Percentiles rank a stretch among this genome's conserved stretches.
Conservation (phyloP, 2,113 vertebrate species). For the Phrynosoma blainvillii region DNA sequence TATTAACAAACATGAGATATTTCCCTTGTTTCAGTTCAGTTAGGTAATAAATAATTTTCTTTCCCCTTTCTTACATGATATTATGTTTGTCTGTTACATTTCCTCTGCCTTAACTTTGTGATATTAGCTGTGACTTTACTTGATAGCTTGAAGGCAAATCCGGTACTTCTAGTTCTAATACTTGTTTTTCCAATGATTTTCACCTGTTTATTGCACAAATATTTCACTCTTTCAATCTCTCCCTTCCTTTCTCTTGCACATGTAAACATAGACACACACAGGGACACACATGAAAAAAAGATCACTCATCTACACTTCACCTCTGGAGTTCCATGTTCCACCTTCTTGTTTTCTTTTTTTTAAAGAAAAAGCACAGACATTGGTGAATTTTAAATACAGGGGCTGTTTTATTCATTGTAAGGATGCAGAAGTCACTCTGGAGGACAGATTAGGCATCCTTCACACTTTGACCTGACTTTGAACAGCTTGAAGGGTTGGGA, state of each 20-base stretch:
- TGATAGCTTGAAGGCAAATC: neutral
- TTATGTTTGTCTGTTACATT: neutral
- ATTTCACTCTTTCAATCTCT: neutral
- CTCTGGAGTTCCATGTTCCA: neutral
- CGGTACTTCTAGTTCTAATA: neutral
- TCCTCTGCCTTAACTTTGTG: neutral
- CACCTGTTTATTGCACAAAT: neutral
- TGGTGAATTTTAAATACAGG: slow-evolving; percentile 11
- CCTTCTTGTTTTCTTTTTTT: neutral
- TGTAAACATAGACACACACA: neutral
- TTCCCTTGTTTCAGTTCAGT: neutral
- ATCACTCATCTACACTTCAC: neutral
- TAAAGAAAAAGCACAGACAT: neutral
- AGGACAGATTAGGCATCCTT: neutral
- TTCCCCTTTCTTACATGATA: neutral
- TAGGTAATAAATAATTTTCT: neutral
- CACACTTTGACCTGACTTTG: slow-evolving; percentile 2
- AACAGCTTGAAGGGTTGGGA: neutral
- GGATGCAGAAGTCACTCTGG: slow-evolving; percentile 17
- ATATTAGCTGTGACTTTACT: neutral
- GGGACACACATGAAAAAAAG: too few relatives aligned
- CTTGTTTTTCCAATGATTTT: neutral
- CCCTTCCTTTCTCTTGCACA: neutral
- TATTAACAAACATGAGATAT: neutral
- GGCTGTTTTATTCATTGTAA: slow-evolving; percentile 24